Conservation (phyloP, 2,797 vertebrate genomes). For the Enteromius anoplus region DNA sequence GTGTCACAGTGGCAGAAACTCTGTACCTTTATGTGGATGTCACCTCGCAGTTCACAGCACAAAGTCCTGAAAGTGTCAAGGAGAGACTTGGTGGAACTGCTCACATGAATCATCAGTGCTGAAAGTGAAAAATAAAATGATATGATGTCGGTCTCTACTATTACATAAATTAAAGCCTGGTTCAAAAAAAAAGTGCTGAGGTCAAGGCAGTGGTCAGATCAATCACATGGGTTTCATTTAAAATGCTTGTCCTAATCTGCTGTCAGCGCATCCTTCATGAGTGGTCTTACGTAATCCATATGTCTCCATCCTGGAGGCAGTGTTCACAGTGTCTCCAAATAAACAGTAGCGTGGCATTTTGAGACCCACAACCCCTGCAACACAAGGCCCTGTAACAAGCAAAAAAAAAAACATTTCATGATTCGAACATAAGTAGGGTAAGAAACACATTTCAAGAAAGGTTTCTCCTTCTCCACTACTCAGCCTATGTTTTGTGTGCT, state of each 20-base stretch:
- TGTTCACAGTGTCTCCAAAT: slow-evolving; percentile 85
- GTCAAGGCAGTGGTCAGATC: neutral
- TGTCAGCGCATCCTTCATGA: slow-evolving; percentile 38
- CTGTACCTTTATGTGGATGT: slow-evolving; percentile 62
- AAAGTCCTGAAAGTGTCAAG: slow-evolving; percentile 63
- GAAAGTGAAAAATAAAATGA: neutral
- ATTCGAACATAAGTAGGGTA: neutral
- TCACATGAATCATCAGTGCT: slow-evolving; percentile 66
- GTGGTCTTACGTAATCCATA: slow-evolving; percentile 77
- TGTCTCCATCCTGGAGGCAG: slow-evolving; percentile 83
- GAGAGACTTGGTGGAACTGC: slow-evolving; percentile 62
- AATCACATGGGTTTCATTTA: neutral
- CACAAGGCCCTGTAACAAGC: slow-evolving; percentile 76
- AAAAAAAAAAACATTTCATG: neutral
- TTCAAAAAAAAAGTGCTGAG: neutral
- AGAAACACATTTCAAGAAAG: neutral
- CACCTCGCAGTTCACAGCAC: slow-evolving; percentile 61
- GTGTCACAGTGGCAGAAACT: neutral
- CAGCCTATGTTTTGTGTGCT: neutral
- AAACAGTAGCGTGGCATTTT: slow-evolving; percentile 87
- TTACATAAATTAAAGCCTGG: neutral
- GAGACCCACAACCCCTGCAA: slow-evolving; percentile 80
- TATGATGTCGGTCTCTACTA: neutral
- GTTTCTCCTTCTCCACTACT: neutral
- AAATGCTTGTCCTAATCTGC: slow-evolving; percentile 7